Percentiles rank a stretch among this genome's conserved stretches.
Evolutionary conservation across 2,888 invertebrate species (phyloP).

Genomic region (Athripsodes cinereus): DNA sequence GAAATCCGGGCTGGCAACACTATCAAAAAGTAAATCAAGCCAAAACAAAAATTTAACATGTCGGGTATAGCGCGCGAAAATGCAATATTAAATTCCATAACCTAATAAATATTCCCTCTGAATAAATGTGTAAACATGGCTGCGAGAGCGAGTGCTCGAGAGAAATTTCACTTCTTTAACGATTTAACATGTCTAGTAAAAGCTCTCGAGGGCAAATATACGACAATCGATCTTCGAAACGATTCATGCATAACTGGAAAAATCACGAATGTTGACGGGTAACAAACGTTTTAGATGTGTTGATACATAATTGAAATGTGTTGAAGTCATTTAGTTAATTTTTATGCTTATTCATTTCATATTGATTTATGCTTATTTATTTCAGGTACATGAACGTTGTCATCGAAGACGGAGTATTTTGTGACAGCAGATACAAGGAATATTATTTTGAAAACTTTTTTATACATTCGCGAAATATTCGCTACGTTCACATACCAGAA

Average conservation of each 20-base stretch:
- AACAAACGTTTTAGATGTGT: conserved; percentile 29
- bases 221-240: conserved; percentile 61
- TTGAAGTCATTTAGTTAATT: no score
- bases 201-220: conserved; percentile 53
- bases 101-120: no score
- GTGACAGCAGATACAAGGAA: conserved; percentile 55
- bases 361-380: not conserved
- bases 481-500: conserved; percentile 63
- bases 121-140: no score
- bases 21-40: no score
- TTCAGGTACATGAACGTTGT: conserved; percentile 55
- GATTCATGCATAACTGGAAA: conserved; percentile 58
- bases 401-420: conserved; percentile 56
- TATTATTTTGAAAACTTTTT: conserved; percentile 57
- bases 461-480: conserved; percentile 57
- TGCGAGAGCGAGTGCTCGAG: conserved; percentile 24
- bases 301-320: not conserved
- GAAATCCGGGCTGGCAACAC: no score
- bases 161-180: conserved; percentile 48
- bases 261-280: conserved; percentile 60
- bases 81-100: no score
- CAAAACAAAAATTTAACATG: no score
- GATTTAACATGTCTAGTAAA: conserved; percentile 57
- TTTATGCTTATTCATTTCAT: conserved; percentile 2
- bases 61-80: no score